Base-by-base conservation (phyloP, 2,797 vertebrate genomes). In the Chaetophractus vellerosus region DNA sequence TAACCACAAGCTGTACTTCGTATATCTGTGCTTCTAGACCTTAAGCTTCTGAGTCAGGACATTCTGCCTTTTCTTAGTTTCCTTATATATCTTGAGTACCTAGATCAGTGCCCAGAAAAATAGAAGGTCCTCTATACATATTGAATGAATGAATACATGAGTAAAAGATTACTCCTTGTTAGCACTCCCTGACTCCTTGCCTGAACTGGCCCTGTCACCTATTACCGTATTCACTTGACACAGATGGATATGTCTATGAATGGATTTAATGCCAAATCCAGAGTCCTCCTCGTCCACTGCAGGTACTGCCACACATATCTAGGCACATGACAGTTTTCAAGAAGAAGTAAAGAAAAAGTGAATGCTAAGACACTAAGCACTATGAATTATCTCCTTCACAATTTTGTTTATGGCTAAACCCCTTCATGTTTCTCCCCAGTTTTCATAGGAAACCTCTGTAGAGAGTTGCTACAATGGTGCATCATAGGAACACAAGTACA, bases 11-110 rank as follows among this genome's bases (percentile, higher is more conserved):
- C n/a, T n/a, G n/a, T n/a, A n/a, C n/a, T n/a, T n/a, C n/a, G n/a
- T n/a, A n/a, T 41, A 28, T 66, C 26, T 91, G 6, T 86, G 63
- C 52, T 75, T 48, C 26, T 33, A 63, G 59, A 86, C 21, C 75
- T 76, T 88, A 76, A 93, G 23, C 33, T 85, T 85, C 18, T 76
- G 26, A 94, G n/a, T 21, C 12, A n/a, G 59, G 59, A 87, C 0
- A 41, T 21, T 69, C 6, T 66, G 19, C 26, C 33, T 78, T 81
- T 88, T 87, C 85, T 93, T 88, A 80, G 38, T 59, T 84, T 55
- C 52, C 9, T 80, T 79, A 55, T 26, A 50, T 26, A 68, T 87
- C 48, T 10, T 45, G 79, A 94, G 71, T 2, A 63, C 61, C 18
- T 64, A 76, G 21, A 84, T 11, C 11, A 84, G 66, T 72, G 12